Evolutionary conservation across 2,888 invertebrate species (phyloP).

Genomic region (Siphlonurus alternatus): DNA sequence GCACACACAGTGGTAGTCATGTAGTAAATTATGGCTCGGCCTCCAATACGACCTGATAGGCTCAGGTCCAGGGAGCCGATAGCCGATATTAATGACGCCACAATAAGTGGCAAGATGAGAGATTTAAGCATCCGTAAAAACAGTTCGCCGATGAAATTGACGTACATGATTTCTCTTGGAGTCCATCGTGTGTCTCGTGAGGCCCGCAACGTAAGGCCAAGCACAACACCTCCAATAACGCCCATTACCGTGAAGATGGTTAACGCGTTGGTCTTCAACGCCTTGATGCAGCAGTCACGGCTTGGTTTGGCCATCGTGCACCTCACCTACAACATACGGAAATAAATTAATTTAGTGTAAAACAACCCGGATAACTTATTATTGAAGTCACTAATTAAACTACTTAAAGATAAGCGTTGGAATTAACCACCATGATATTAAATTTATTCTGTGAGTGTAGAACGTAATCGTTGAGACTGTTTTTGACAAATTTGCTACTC

Average conservation of each 20-base stretch:
- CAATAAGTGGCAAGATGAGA: constrained; percentile 82
- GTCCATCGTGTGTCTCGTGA: constrained; percentile 12
- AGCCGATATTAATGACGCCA: constrained; percentile 79
- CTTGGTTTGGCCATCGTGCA: constrained; percentile 12
- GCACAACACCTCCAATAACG: constrained; percentile 54
- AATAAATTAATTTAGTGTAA: too few relatives aligned
- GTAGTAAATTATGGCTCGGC: constrained; percentile 78
- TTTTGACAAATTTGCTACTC: too few relatives aligned
- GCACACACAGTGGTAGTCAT: constrained; percentile 82
- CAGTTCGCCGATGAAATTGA: constrained; percentile 85
- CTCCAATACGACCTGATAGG: constrained; percentile 75
- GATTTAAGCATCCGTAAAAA: constrained; percentile 92
- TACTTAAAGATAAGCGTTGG: too few relatives aligned
- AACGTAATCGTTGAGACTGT: too few relatives aligned
- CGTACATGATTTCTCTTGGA: constrained; percentile 72
- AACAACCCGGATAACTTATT: too few relatives aligned
- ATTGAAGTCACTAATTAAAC: too few relatives aligned
- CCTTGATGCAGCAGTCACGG: constrained; percentile 29
- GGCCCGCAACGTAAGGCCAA: constrained; percentile 50
- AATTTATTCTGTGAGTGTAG: too few relatives aligned
- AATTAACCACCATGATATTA: too few relatives aligned
- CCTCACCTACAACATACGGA: background rate
- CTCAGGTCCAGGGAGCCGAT: constrained; percentile 82
- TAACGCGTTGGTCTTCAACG: constrained; percentile 53
- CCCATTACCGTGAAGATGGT: constrained; percentile 67